Base-by-base conservation (phyloP, 2,797 vertebrate genomes). In the Molossus molossus region DNA sequence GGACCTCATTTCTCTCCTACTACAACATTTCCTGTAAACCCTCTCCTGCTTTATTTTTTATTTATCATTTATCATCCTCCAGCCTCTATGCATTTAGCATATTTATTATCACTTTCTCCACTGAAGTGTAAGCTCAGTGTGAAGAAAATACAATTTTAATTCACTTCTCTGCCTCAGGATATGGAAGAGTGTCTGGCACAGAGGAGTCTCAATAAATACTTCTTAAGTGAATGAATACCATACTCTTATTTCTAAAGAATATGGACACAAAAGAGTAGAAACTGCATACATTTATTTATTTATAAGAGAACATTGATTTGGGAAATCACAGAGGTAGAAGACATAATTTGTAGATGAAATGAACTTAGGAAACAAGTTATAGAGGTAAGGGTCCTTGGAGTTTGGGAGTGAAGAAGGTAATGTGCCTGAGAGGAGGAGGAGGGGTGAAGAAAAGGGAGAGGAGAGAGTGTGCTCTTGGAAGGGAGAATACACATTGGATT, bases 241-340 rank as follows among this genome's bases (percentile, higher is more conserved):
- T 23, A 20, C 76, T 76, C 15, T 81, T 27, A 57, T 83, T 92
- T 90, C 60, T 82, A 40, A 83, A 83, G 15, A 73, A 87, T 67
- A 14, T 37, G 58, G 5, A 81, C 5, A 67, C n/a, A 18, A 76
- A 90, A 90, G 27, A 90, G 20, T 13, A 72, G 14, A 72, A 93
- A 87, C 23, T 70, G 1, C 7, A 55, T 57, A 40, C 65, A 87
- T 65, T 15, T 25, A 65, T 77, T 77, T 58, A 77, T 62, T 45
- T 45, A 45, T 45, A 45, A 45, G 40, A 45, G 40, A 45, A 45
- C 40, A 45, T 45, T 45, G 40, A 45, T 45, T 45, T 45, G 40
- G 40, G 40, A 45, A 45, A 45, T 45, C 40, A 45, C 40, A 45
- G 40, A 45, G 40, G 40, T 45, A 45, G 40, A 45, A 45, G 40